These are phyloP conservation scores for Cyanistes caeruleus DNA, from an alignment of 2,113 vertebrate species.

Conservation along the genomic window DNA sequence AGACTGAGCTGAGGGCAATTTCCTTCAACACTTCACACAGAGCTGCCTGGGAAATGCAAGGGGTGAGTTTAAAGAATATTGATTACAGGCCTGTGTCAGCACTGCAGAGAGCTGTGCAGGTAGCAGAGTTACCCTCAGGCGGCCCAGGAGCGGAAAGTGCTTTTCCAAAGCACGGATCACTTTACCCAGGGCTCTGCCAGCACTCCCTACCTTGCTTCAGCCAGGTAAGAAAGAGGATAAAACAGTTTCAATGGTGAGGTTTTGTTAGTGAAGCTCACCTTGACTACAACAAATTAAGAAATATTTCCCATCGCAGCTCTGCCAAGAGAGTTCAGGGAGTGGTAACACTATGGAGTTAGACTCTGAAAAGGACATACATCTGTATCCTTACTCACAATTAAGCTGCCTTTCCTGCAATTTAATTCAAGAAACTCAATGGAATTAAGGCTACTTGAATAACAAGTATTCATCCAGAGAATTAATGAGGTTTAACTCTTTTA, in stretches of 20 bases:
- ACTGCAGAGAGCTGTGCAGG: not conserved
- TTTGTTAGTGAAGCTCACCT: not conserved
- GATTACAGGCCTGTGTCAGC: not conserved
- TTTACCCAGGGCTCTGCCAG: not conserved
- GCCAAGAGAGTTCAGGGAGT: slow-evolving; percentile 6
- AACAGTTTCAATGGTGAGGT: not conserved
- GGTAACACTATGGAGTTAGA: not conserved
- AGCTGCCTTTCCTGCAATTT: not conserved
- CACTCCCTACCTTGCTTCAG: not conserved
- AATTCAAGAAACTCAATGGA: slow-evolving; percentile 3
- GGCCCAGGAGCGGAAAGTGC: not conserved
- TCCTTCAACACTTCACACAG: not conserved
- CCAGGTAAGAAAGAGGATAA: not conserved
- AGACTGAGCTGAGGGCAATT: not conserved
- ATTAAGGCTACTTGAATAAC: not conserved
- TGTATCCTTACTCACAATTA: not conserved
- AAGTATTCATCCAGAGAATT: not conserved
- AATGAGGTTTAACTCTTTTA: not conserved
- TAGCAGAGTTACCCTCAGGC: not conserved
- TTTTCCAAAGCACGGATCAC: not conserved
- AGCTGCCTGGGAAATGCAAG: not conserved
- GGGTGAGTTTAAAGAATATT: not conserved
- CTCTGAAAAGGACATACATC: not conserved
- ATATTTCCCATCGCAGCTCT: not conserved
- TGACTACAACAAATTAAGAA: not conserved